Evolutionary conservation across 2,113 vertebrate species (phyloP), one percentile per base, ranked within the genome.

Genomic region (Antennarius striatus): DNA sequence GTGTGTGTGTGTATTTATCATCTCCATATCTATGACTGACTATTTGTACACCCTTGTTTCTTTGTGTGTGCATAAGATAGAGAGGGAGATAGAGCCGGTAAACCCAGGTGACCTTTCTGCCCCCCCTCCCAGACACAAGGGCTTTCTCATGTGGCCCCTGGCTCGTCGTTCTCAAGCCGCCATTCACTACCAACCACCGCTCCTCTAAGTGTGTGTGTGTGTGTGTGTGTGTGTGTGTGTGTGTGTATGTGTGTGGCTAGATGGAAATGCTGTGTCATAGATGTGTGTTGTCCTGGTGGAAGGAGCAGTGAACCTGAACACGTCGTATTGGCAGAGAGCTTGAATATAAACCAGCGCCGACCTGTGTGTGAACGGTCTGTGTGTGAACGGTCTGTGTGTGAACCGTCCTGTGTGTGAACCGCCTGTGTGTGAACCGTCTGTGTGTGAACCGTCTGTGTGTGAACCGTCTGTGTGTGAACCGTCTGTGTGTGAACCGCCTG

Each of bases 121-220:
- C 77, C 73, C 62, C 52, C 84, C 82, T 88, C 86, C 58, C 82
- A 85, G 85, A 87, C 78, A 88, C 78, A 85, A 86, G 75, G 73
- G 61, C 74, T 84, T 84, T 84, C 89, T 88, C 81, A 78, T 90
- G 88, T 88, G 88, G 89, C 80, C 74, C 60, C 74, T 56, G 60
- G 88, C 83, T 85, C 86, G 75, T 67, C 16, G 15, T 75, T 88
- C 83, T 91, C 80, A 92, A 90, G 89, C 71, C 63, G 49, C 90
- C 80, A 90, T 90, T 92, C 88, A 88, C 76, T 9, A 59, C 45
- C 17, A 60, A 68, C 56, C n/a, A 6, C 6, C 42, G 61, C 69
- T 50, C 73, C 56, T 48, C 13, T 65, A 72, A 55, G 78, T 77
- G 68, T 83, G 59, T 70, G 71, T 56, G 51, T 43, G 42, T 83